Evolutionary conservation across 2,113 vertebrate species (phyloP), one percentile per base, ranked within the genome.

Genomic region (Danio rerio): DNA sequence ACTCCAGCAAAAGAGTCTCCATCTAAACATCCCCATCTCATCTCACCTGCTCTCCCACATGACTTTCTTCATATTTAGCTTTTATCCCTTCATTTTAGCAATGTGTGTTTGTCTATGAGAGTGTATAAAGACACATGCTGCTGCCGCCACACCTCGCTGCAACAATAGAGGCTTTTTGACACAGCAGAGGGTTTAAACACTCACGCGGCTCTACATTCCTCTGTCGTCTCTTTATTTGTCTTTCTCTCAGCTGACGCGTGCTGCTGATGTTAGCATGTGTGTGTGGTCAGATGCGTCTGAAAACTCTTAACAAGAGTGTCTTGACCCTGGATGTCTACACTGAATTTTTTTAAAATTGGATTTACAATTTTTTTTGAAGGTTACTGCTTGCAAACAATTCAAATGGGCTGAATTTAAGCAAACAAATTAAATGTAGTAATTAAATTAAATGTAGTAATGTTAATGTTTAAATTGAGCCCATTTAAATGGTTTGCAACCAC

Each of bases 111-210:
- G 12, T 63, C 86, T 62, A 56, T 87, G 53, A 83, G 85, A 82
- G 71, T 65, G 65, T 81, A 86, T 68, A 81, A 78, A 85, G 87
- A 81, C 84, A 73, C 65, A 82, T 43, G 85, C 86, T 89, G 81
- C 78, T 73, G 82, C 83, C 85, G 66, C 85, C 80, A 56, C 80
- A 18, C 89, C 86, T 89, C 80, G 49, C 86, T 49, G 78, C 81
- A 88, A 94, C 93, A 94, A 94, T 89, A 52, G 83, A 88, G 69
- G 59, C 87, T 71, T 86, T 91, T 91, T 92, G 83, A 88, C 80
- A 75, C 83, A 77, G 81, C 55, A 58, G 83, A 74, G 70, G n/a
- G n/a, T n/a, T n/a, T n/a, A n/a, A n/a, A 85, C 58, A 8, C 83
- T 86, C 88, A 90, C 84, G 84, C 85, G 90, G 84, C 81, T 61